phyloP scores from a whole-genome alignment of 2,888 invertebrate species.

The Ochlodes sylvanus region DNA sequence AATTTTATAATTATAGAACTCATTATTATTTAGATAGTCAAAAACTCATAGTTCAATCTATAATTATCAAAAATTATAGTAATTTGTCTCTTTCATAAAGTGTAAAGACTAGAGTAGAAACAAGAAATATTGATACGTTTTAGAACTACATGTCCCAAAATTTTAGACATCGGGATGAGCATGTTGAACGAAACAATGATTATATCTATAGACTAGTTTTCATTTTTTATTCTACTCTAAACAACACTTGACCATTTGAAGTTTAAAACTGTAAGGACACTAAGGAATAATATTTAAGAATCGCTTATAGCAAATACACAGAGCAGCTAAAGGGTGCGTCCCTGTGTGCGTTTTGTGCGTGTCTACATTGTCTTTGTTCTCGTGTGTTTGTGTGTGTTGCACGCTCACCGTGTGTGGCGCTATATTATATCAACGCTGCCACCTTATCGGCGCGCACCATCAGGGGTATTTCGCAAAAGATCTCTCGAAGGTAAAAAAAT shows the following conservation, averaged over 20 bases:
- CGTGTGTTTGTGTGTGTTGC: slow-evolving; percentile 86
- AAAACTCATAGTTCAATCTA: slow-evolving; percentile 48
- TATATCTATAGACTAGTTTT: slow-evolving; percentile 65
- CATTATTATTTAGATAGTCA: slow-evolving; percentile 54
- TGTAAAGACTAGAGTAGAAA: slow-evolving; percentile 67
- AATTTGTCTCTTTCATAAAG: slow-evolving; percentile 60
- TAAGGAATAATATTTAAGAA: slow-evolving; percentile 43
- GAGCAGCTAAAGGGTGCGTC: slow-evolving; percentile 74
- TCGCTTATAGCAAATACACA: slow-evolving; percentile 83
- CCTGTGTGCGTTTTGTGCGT: slow-evolving; percentile 83
- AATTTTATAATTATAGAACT: slow-evolving; percentile 51
- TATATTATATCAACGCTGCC: slow-evolving; percentile 75
- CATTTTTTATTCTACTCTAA: slow-evolving; percentile 47
- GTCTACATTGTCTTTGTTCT: slow-evolving; percentile 85
- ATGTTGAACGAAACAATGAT: slow-evolving; percentile 61
- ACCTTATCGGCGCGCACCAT: slow-evolving; percentile 80
- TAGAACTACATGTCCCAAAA: slow-evolving; percentile 65
- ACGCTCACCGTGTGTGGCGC: slow-evolving; percentile 85
- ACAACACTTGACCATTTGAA: slow-evolving; percentile 45
- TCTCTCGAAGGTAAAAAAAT: slow-evolving; percentile 96
- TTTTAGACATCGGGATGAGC: slow-evolving; percentile 75
- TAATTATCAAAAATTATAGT: slow-evolving; percentile 53
- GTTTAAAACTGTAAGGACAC: slow-evolving; percentile 42
- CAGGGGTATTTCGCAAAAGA: slow-evolving; percentile 98
- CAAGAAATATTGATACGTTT: slow-evolving; percentile 50